Evolutionary conservation across 1,140 invertebrate genomes (phyloP).

Genomic region (Panagrolaimus sp.): DNA sequence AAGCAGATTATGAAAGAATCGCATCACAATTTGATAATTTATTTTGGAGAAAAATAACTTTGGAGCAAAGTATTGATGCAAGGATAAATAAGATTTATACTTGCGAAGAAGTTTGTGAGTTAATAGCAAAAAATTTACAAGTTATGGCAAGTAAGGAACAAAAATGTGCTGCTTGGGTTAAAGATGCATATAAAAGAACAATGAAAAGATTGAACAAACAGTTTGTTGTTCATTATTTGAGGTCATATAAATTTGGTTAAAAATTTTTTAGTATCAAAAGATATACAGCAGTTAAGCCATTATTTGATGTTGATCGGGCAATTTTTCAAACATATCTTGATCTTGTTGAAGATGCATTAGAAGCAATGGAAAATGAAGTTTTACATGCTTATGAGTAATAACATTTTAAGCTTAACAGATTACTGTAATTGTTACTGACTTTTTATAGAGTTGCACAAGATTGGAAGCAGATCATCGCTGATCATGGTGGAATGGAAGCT

Average conservation of each 20-base stretch:
- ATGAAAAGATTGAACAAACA: not conserved
- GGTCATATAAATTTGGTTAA: no score
- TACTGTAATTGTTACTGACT: not conserved
- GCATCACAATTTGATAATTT: not conserved
- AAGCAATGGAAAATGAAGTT: not conserved
- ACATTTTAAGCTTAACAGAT: not conserved
- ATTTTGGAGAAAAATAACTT: not conserved
- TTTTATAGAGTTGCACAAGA: slow-evolving; percentile 8
- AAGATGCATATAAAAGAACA: not conserved
- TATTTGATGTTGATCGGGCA: no score
- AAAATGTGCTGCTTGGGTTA: not conserved
- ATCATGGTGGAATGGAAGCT: not conserved
- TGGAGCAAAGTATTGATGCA: slow-evolving; percentile 11
- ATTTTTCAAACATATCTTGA: not conserved
- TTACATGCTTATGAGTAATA: not conserved
- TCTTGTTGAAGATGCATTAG: not conserved
- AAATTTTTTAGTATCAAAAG: no score
- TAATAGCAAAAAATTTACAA: not conserved
- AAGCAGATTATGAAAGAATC: not conserved
- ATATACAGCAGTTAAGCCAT: no score
- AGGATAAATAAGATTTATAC: not conserved
- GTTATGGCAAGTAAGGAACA: not conserved
- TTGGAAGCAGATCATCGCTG: not conserved
- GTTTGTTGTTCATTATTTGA: no score
- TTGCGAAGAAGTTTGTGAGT: not conserved